These are phyloP conservation scores for Oceanodroma tethys DNA, from an alignment of 2,113 vertebrate species.

Conservation along the genomic window DNA sequence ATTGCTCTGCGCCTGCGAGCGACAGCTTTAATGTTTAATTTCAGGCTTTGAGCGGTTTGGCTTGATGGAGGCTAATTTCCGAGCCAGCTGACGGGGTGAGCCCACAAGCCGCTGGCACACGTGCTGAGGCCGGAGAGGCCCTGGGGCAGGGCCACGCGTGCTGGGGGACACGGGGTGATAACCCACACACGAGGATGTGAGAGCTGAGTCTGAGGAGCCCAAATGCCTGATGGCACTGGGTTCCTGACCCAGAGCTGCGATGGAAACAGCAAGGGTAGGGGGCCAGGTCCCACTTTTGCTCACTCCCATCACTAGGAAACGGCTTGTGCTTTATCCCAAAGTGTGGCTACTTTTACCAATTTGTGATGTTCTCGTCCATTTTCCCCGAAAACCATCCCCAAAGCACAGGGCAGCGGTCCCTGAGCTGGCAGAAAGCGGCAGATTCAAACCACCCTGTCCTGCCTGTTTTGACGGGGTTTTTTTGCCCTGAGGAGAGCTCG, in stretches of 20 bases:
- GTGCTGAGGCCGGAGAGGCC: neutral
- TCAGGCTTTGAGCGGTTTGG: neutral
- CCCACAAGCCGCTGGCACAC: neutral
- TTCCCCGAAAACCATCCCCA: neutral
- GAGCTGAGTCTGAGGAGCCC: neutral
- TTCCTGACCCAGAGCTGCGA: rapidly evolving
- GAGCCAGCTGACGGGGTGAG: neutral
- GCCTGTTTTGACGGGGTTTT: neutral
- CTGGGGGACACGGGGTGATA: neutral
- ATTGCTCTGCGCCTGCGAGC: neutral
- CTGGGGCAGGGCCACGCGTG: rapidly evolving
- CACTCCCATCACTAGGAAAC: rapidly evolving
- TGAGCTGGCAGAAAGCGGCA: neutral
- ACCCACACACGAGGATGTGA: rapidly evolving
- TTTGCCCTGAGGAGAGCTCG: neutral
- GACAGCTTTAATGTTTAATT: conserved; percentile 24
- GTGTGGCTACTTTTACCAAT: neutral
- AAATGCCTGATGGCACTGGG: rapidly evolving
- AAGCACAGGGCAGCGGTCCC: neutral
- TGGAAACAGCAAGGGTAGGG: neutral
- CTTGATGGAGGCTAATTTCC: conserved; percentile 39
- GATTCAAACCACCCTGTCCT: neutral
- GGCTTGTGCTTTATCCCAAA: neutral
- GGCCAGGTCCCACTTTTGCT: neutral
- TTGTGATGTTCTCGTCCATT: neutral